Conservation (phyloP, 2,113 vertebrate genomes). For the Microtus richardsoni region DNA sequence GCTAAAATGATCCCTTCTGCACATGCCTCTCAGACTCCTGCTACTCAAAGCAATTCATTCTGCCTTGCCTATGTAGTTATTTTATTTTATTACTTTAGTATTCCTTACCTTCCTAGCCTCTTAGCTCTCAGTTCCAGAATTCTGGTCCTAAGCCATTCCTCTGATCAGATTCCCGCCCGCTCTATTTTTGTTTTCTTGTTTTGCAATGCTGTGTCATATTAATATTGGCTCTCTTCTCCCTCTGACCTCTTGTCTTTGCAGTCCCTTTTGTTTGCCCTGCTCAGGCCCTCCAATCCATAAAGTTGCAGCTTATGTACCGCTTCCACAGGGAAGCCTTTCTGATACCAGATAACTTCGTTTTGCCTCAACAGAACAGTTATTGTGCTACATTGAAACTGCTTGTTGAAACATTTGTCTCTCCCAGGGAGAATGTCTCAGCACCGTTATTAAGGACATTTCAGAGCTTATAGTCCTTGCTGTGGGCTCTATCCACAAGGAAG, state of each 20-base stretch:
- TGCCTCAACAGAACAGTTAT: background rate
- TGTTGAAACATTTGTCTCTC: constrained; percentile 15
- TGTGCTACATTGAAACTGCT: background rate
- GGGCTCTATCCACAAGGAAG: background rate
- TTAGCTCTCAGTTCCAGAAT: background rate
- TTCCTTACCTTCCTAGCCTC: background rate
- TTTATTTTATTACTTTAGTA: background rate
- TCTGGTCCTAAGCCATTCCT: background rate
- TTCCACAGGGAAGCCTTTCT: background rate
- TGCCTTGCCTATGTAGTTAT: background rate
- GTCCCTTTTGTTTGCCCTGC: background rate
- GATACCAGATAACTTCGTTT: background rate
- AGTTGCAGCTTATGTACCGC: background rate
- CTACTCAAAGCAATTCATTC: background rate
- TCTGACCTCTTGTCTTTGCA: background rate
- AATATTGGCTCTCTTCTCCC: background rate
- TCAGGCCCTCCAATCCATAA: background rate
- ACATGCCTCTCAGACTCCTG: background rate
- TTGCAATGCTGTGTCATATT: background rate
- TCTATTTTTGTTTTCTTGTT: background rate
- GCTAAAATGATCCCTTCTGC: background rate
- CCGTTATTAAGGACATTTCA: background rate
- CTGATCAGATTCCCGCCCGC: background rate
- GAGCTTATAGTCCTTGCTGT: background rate
- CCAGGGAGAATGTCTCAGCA: background rate